These are phyloP conservation scores for Trididemnum clinides DNA, from an alignment of 23 tunicate genomes.

Conservation along the genomic window DNA sequence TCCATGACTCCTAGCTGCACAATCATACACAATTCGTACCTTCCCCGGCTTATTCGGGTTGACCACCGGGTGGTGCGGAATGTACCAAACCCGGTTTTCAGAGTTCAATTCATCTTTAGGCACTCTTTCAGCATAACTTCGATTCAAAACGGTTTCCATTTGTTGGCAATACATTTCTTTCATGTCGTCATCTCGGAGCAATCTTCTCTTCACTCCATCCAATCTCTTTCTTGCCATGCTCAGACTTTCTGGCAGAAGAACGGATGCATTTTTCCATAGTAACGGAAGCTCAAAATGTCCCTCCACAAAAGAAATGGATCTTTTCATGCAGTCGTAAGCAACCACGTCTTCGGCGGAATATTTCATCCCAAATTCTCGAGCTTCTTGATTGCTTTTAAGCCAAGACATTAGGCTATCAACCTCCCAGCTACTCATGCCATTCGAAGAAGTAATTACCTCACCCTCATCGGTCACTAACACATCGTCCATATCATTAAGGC, in stretches of 20 bases:
- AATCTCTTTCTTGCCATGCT: constrained; percentile 4
- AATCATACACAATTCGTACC: constrained; percentile 19
- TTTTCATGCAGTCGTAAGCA: neutral
- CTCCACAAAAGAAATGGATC: neutral
- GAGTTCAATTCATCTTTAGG: neutral
- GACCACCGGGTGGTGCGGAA: constrained; percentile 14
- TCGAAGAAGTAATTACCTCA: neutral
- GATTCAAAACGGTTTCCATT: neutral
- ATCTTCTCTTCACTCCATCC: neutral
- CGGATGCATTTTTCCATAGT: constrained; percentile 11
- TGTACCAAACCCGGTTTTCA: neutral
- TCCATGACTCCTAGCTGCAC: neutral
- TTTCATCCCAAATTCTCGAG: neutral
- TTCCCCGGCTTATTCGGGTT: constrained; percentile 15
- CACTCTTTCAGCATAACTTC: neutral
- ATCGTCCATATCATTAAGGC: neutral
- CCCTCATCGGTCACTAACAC: constrained; percentile 2
- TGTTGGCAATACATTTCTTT: neutral
- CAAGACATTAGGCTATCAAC: neutral
- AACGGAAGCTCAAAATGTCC: constrained; percentile 6
- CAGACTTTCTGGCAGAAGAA: neutral
- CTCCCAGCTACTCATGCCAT: neutral
- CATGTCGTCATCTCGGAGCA: neutral
- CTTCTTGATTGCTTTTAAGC: neutral
- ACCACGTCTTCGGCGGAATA: neutral